A percentile compares a stretch with the other conserved stretches of the same genome.
phyloP scores from a whole-genome alignment of 2,113 vertebrate genomes.

The Clarias gariepinus region DNA sequence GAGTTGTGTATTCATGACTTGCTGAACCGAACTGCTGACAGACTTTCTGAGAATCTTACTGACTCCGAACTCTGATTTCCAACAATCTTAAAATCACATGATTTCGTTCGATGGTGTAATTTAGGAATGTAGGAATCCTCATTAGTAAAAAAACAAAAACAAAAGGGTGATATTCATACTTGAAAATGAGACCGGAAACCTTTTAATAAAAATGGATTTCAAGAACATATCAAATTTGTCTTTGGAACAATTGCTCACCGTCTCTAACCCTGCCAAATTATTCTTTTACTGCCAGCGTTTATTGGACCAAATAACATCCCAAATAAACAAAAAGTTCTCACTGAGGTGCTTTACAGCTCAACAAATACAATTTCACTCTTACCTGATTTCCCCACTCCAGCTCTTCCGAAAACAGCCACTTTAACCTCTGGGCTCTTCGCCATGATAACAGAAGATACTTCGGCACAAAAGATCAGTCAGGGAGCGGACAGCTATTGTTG shows the following conservation, averaged over 20 bases:
- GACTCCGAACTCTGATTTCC: too few species aligned
- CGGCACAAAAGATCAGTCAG: constrained; percentile 58
- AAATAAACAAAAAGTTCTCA: not conserved
- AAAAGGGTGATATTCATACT: not conserved
- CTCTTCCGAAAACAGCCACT: constrained; percentile 89
- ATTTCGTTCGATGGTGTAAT: too few species aligned
- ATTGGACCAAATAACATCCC: too few species aligned
- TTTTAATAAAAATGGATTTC: not conserved
- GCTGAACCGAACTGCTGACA: too few species aligned
- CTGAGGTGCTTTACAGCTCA: too few species aligned
- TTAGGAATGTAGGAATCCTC: too few species aligned
- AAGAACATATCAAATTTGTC: not conserved
- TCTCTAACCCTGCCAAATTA: not conserved
- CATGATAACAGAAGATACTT: constrained; percentile 70
- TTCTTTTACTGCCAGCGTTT: not conserved
- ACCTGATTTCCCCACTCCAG: constrained; percentile 98
- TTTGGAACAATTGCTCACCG: not conserved
- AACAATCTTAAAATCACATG: too few species aligned
- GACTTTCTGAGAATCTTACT: too few species aligned
- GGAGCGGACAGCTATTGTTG: constrained; percentile 33
- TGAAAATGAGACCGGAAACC: not conserved
- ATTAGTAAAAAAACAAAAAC: too few species aligned
- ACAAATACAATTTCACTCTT: constrained; percentile 46
- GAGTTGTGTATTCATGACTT: too few species aligned
- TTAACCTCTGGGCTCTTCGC: constrained; percentile 96